A percentile compares a stretch with the other conserved stretches of the same genome.
Evolutionary conservation across 2,888 invertebrate species (phyloP).

Genomic region (Melieria omissa): DNA sequence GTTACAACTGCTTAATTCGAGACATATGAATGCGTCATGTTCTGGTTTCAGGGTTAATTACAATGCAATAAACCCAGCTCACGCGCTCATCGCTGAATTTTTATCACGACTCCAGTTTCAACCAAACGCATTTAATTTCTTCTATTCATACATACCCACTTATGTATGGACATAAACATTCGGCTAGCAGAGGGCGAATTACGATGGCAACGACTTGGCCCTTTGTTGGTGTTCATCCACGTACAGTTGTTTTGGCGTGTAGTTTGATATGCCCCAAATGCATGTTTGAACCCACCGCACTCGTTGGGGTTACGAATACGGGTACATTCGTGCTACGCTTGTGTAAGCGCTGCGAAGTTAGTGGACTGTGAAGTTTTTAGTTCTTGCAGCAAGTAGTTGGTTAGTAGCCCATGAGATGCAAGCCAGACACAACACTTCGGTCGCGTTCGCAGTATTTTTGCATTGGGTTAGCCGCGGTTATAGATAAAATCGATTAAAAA

Average conservation of each 20-base stretch:
- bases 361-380: slow-evolving; percentile 39
- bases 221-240: neutral
- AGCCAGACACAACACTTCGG: neutral
- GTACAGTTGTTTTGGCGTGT: neutral
- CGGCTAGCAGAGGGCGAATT: neutral
- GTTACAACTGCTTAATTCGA: no score
- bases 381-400: slow-evolving; percentile 22
- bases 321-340: neutral
- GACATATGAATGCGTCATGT: no score
- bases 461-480: no score
- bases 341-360: slow-evolving; percentile 45
- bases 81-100: slow-evolving; percentile 2
- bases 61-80: neutral
- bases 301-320: neutral
- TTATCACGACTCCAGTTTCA: slow-evolving; percentile 29
- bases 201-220: neutral
- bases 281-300: neutral
- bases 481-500: no score
- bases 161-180: neutral
- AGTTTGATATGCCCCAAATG: slow-evolving; percentile 16
- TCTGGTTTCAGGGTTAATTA: neutral
- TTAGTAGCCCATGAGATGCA: neutral
- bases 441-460: no score
- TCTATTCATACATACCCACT: neutral
- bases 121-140: neutral